Conservation (phyloP, 2,797 vertebrate species). For the Smutsia gigantea region DNA sequence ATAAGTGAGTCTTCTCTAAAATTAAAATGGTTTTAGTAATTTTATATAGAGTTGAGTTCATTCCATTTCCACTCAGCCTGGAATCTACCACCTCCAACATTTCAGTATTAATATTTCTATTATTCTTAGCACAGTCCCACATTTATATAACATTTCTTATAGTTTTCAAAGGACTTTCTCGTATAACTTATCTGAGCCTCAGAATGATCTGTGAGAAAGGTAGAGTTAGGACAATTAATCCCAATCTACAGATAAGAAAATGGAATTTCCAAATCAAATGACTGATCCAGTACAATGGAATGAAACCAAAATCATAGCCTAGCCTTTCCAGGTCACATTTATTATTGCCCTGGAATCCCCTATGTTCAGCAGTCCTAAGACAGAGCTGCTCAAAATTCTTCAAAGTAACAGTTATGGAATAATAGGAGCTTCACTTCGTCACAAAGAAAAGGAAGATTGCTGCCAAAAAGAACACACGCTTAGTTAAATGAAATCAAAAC, state of each 20-base stretch:
- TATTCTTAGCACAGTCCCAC: not conserved
- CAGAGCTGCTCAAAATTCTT: constrained; percentile 61
- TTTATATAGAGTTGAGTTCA: not conserved
- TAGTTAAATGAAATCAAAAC: constrained; percentile 78
- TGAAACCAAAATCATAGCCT: constrained; percentile 26
- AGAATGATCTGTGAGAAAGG: not conserved
- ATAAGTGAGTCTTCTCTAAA: not conserved
- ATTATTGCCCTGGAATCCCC: constrained; percentile 17
- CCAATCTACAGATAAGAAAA: constrained; percentile 31
- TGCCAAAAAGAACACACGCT: constrained; percentile 53
- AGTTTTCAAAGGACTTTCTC: constrained; percentile 38
- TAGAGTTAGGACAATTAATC: constrained; percentile 4
- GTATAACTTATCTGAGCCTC: not conserved
- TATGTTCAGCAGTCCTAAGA: constrained; percentile 46
- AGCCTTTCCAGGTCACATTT: constrained; percentile 19
- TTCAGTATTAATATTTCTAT: constrained; percentile 18
- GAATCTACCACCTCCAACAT: not conserved
- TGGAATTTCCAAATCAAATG: constrained; percentile 27
- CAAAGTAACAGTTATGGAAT: constrained; percentile 24
- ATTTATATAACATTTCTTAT: not conserved
- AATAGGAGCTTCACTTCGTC: constrained; percentile 37
- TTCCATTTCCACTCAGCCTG: not conserved
- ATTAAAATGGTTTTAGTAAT: constrained; percentile 41
- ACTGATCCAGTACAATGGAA: not conserved
- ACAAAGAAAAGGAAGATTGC: constrained; percentile 62